Conservation (phyloP, 2,797 vertebrate genomes). For the Pseudochirops cupreus region DNA sequence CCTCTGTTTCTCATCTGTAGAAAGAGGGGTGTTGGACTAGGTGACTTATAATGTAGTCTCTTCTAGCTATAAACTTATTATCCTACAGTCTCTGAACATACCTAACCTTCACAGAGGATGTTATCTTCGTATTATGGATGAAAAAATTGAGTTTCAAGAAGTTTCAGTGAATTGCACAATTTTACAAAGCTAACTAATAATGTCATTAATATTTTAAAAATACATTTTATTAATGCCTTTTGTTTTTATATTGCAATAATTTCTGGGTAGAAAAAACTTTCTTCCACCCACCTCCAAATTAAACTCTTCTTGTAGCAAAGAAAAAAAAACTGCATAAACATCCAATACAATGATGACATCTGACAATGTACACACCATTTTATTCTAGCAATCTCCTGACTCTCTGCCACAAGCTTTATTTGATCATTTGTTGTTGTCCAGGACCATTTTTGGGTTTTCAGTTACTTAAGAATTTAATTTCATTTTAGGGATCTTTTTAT, state of each 20-base stretch:
- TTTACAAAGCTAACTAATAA: neutral
- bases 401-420: neutral
- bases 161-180: neutral
- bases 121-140: neutral
- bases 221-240: neutral
- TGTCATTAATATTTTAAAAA: neutral
- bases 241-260: neutral
- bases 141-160: neutral
- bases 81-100: neutral
- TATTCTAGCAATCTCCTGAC: neutral
- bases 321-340: neutral
- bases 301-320: neutral
- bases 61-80: neutral
- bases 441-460: neutral
- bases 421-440: neutral
- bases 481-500: too few relatives aligned
- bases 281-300: neutral
- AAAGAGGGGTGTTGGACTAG: neutral
- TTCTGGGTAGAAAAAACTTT: neutral
- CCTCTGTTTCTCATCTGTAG: neutral
- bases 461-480: neutral
- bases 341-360: neutral
- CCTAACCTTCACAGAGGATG: neutral
- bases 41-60: neutral
- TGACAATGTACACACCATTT: neutral